phyloP scores from a whole-genome alignment of 2,888 invertebrate species.

The Phrixothrix hirtus region DNA sequence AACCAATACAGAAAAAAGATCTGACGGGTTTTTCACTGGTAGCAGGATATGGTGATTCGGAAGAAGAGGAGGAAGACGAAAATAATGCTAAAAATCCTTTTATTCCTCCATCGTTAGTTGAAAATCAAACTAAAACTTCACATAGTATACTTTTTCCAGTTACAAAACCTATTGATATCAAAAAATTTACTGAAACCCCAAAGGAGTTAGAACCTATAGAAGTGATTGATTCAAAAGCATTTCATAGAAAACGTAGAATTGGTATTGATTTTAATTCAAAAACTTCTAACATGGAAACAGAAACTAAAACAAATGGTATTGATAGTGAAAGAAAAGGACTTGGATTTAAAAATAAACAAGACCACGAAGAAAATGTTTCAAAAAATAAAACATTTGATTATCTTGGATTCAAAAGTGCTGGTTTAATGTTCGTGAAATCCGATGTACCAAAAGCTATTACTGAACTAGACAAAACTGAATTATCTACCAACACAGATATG shows the following conservation, averaged over 20 bases:
- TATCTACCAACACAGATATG: not conserved
- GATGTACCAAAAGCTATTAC: conserved; percentile 37
- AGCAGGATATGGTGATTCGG: conserved; percentile 62
- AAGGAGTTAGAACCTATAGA: conserved; percentile 18
- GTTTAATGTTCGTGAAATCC: conserved; percentile 48
- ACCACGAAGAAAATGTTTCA: conserved; percentile 11
- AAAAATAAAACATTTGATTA: conserved; percentile 36
- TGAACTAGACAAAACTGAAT: conserved; percentile 8
- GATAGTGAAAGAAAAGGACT: conserved; percentile 48
- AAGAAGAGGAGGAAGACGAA: conserved; percentile 56
- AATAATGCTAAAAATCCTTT: conserved; percentile 25
- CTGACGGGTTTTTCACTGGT: conserved; percentile 55
- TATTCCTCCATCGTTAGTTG: conserved; percentile 4
- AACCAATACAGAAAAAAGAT: conserved; percentile 18
- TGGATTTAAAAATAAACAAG: conserved; percentile 48
- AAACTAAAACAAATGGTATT: conserved; percentile 22
- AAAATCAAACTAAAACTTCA: conserved; percentile 32
- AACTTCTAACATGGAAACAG: conserved; percentile 24
- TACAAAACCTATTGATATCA: conserved; percentile 51
- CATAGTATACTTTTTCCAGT: conserved; percentile 58
- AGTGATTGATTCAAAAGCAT: conserved; percentile 55
- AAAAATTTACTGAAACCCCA: conserved; percentile 43
- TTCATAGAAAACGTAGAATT: conserved; percentile 61
- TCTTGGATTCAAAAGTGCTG: conserved; percentile 52
- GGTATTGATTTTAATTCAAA: conserved; percentile 57